Evolutionary conservation across 2,113 vertebrate species (phyloP), one percentile per base, ranked within the genome.

Genomic region (Oreochromis niloticus): DNA sequence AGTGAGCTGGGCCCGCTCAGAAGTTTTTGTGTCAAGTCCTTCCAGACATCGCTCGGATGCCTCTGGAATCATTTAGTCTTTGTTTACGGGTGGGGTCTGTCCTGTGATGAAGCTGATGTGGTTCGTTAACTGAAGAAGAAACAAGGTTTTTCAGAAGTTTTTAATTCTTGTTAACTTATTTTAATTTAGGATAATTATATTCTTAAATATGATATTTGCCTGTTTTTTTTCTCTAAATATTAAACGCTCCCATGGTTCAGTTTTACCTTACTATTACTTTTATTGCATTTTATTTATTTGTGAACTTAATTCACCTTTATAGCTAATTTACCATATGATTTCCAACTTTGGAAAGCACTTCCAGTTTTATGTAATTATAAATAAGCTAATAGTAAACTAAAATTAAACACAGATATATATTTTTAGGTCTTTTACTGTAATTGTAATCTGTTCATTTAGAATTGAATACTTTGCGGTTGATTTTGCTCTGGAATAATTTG

Each of bases 261-360:
- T n/a, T 71, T 71, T 0, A 16, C 12, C 8, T 24, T 27, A 6
- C 2, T 9, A 24, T 0, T 71, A 13, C 0, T 24, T 71, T 71
- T 43, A 3, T 1, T 3, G n/a, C 5, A 0, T 71, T 71, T 24
- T 71, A 71, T 6, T 71, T 43, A 43, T n/a, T 10, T 41, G 10
- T 14, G 36, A 41, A 14, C 39, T 22, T 71, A 0, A 9, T 71
- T 24, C n/a, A 43, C 36, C 36, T 71, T 41, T 24, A 14, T 24
- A 41, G 36, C 0, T 43, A 9, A 43, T 41, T 22, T 41, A 22
- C 3, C 17, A 30, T 34, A 61, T 14, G 12, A 22, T 41, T 41
- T 68, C 63, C 11, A 41, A 68, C 63, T 68, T 9, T 68, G n/a
- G 19, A 43, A 43, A 71, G 4, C 36, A 43, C n/a, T 68, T 0